Evolutionary conservation across 2,888 invertebrate genomes (phyloP).

Genomic region (Elmis aenea): DNA sequence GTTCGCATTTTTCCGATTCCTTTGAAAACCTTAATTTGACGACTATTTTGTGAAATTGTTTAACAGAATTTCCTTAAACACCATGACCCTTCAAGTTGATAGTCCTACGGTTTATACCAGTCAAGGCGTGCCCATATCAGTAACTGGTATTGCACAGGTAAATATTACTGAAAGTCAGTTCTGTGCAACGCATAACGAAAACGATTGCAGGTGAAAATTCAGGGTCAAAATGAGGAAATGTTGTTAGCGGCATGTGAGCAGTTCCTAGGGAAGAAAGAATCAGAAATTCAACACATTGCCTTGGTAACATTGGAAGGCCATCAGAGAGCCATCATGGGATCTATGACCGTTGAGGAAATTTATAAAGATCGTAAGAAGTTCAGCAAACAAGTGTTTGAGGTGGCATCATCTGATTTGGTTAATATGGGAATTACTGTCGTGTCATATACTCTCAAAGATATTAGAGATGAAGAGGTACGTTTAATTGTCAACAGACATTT

Average conservation of each 20-base stretch:
- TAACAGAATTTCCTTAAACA: slow-evolving; percentile 85
- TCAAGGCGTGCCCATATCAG: slow-evolving; percentile 94
- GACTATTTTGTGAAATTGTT: no score
- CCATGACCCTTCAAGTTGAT: slow-evolving; percentile 95
- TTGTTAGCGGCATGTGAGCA: slow-evolving; percentile 88
- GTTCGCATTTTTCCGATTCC: no score
- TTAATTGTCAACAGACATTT: slow-evolving; percentile 4
- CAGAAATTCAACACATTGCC: slow-evolving; percentile 87
- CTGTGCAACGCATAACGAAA: no score
- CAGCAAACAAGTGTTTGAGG: slow-evolving; percentile 91
- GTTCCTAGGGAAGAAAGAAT: slow-evolving; percentile 82
- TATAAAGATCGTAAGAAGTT: slow-evolving; percentile 95
- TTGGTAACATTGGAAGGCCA: slow-evolving; percentile 90
- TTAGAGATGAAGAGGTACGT: slow-evolving; percentile 88
- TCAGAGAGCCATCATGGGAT: slow-evolving; percentile 93
- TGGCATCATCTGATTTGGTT: slow-evolving; percentile 89
- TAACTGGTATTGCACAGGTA: slow-evolving; percentile 96
- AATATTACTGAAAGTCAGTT: slow-evolving; percentile 2
- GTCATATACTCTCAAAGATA: slow-evolving; percentile 90
- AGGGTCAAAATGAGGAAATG: slow-evolving; percentile 87
- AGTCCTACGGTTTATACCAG: slow-evolving; percentile 94
- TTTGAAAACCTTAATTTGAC: no score
- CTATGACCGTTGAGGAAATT: slow-evolving; percentile 95
- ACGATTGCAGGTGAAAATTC: slow-evolving; percentile 75
- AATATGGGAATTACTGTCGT: slow-evolving; percentile 97